A percentile compares a stretch with the other conserved stretches of the same genome.
phyloP scores from a whole-genome alignment of 2,113 vertebrate genomes.

The Perccottus glenii region DNA sequence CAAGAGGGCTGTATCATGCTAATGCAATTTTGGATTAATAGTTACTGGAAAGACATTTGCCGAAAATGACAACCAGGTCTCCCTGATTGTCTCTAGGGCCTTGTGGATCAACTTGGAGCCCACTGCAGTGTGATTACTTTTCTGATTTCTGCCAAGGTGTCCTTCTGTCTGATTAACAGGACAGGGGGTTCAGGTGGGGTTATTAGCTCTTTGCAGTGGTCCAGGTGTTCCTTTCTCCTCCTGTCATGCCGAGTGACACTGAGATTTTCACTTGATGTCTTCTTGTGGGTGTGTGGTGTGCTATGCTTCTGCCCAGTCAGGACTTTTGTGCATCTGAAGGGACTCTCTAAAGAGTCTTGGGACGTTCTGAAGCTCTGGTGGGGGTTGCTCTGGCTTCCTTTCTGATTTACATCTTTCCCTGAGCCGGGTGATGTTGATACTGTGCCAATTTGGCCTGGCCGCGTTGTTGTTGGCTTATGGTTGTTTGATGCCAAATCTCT shows the following conservation, averaged over 20 bases:
- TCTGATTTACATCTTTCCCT: conserved; percentile 12
- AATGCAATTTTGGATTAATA: background rate
- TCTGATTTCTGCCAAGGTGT: conserved; percentile 7
- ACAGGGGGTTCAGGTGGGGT: conserved; percentile 10
- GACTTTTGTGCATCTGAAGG: background rate
- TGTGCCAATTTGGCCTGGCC: conserved; percentile 3
- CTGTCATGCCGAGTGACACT: conserved; percentile 10
- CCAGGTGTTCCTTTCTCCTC: conserved; percentile 10
- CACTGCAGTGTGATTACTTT: conserved; percentile 1
- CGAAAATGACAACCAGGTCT: conserved; percentile 4
- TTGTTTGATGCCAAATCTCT: conserved; percentile 13
- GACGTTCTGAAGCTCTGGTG: conserved; percentile 1
- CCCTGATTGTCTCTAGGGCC: conserved; percentile 6
- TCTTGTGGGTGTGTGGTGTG: conserved; percentile 3
- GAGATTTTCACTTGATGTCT: conserved; percentile 6
- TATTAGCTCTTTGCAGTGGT: conserved; percentile 11
- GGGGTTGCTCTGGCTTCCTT: background rate
- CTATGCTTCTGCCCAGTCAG: background rate
- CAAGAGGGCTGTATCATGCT: too few species aligned
- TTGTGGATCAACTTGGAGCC: background rate
- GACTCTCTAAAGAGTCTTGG: conserved; percentile 4
- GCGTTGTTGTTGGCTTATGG: conserved; percentile 7
- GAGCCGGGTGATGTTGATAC: conserved; percentile 4
- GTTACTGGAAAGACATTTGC: conserved; percentile 12
- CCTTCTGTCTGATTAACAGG: conserved; percentile 12